phyloP scores from a whole-genome alignment of 2,797 vertebrate genomes.

The Petrocephalus sullivani region DNA sequence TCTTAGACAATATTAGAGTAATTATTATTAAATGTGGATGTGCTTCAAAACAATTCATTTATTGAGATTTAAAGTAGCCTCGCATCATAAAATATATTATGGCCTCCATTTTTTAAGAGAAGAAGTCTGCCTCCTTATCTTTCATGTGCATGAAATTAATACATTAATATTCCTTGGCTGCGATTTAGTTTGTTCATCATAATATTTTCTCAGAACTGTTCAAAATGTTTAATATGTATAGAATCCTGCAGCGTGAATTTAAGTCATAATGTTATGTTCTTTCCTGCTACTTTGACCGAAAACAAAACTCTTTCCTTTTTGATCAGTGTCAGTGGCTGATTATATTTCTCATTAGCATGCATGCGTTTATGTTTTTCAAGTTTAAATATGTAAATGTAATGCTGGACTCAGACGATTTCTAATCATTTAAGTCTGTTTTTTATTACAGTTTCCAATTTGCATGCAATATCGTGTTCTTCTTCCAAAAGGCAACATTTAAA shows the following conservation, averaged over 20 bases:
- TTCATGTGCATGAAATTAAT: neutral
- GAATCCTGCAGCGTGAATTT: neutral
- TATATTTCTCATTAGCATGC: neutral
- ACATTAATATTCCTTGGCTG: constrained; percentile 5
- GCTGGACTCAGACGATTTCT: constrained; percentile 34
- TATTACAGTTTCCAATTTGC: constrained; percentile 21
- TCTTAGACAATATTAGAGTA: neutral
- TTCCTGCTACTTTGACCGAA: neutral
- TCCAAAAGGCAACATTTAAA: constrained; percentile 23
- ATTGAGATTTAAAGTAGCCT: neutral
- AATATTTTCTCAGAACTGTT: constrained; percentile 13
- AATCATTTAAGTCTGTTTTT: constrained; percentile 28
- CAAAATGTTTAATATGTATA: neutral
- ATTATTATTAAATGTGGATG: neutral
- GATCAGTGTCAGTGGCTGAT: neutral
- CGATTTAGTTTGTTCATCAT: neutral
- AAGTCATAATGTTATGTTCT: neutral
- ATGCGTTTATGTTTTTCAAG: neutral
- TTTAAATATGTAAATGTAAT: constrained; percentile 3
- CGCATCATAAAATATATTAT: neutral
- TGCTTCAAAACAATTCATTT: neutral
- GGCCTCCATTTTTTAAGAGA: neutral
- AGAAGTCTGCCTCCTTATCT: neutral
- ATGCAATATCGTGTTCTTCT: constrained; percentile 17
- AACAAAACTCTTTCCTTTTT: neutral